Evolutionary conservation across 1,140 invertebrate species (phyloP), one percentile per base, ranked within the genome.

Genomic region (Diorhabda sublineata): DNA sequence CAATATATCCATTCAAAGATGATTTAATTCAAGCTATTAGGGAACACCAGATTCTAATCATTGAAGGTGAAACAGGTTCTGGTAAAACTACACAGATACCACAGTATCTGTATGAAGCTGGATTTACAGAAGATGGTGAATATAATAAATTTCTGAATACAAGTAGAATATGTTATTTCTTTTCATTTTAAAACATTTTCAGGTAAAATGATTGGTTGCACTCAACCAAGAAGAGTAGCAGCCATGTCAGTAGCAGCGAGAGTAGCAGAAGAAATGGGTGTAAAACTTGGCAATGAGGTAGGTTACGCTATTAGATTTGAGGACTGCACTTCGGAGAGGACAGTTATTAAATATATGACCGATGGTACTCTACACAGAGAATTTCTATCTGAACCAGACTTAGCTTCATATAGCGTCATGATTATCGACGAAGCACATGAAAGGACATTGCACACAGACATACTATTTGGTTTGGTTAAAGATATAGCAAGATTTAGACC

Each of bases 381-480:
- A 84, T 99, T 99, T 83, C 85, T 99, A 2, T 93, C 94, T 67
- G 98, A 99, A 82, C 97, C 97, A 2, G 97, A 98, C 85, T 84
- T 99, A 42, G 90, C 89, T 57, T 90, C 91, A 2, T 98, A 98
- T 81, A 97, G 93, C 85, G 97, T 98, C 0, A 94, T 99, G 90
- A 99, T 99, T 69, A 98, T 99, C 80, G 98, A 99, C 81, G 98
- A 99, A 86, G 98, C 98, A 75, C 98, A 99, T 82, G 98, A 99
- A 81, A 83, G 98, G 59, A 99, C 98, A 0, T 85, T 99, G 4
- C 97, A 99, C 75, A 99, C 98, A 3, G 98, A 99, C 82, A 96
- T 99, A 78, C 84, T 99, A 45, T 99, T 99, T 84, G 98, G 98
- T 41, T 85, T 99, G 57, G 94, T 99, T 0, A 99, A 99, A 85